Conservation (phyloP, 2,888 invertebrate species). For the Acanthosoma haemorrhoidale region DNA sequence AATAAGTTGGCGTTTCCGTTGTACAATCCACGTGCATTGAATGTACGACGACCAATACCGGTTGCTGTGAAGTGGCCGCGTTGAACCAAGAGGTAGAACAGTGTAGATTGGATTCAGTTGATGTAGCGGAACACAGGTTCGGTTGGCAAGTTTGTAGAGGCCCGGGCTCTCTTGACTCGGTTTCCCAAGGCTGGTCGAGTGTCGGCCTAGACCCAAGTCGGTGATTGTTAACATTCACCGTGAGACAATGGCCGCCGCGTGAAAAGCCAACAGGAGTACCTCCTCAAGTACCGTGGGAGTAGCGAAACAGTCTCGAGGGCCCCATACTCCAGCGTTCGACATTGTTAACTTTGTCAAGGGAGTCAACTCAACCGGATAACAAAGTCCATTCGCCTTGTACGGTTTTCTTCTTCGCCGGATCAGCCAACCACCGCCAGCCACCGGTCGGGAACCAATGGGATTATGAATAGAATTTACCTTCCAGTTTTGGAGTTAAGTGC, state of each 20-base stretch:
- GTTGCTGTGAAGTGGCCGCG: too few relatives aligned
- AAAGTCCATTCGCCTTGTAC: background rate
- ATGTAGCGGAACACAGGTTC: background rate
- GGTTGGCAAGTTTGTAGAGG: background rate
- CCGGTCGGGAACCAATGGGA: background rate
- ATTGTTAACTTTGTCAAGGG: conserved; percentile 5
- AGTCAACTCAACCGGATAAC: conserved; percentile 12
- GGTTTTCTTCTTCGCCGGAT: conserved; percentile 11
- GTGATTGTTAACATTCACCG: conserved; percentile 6
- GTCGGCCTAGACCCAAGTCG: too few relatives aligned
- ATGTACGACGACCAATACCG: background rate
- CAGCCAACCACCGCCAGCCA: conserved; percentile 11
- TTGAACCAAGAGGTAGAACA: too few relatives aligned
- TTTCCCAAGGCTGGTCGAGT: conserved; percentile 5
- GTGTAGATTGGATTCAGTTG: background rate
- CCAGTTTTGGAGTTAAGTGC: background rate
- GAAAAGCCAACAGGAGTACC: background rate
- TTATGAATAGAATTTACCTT: background rate
- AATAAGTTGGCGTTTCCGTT: too few relatives aligned
- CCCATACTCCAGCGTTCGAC: background rate
- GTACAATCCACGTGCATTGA: too few relatives aligned
- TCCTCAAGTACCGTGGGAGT: conserved; percentile 17
- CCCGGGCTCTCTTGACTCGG: background rate
- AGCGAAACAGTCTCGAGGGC: conserved; percentile 16
- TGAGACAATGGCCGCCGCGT: background rate